Conservation (phyloP, 2,797 vertebrate genomes). For the Anabacerthia variegaticeps region DNA sequence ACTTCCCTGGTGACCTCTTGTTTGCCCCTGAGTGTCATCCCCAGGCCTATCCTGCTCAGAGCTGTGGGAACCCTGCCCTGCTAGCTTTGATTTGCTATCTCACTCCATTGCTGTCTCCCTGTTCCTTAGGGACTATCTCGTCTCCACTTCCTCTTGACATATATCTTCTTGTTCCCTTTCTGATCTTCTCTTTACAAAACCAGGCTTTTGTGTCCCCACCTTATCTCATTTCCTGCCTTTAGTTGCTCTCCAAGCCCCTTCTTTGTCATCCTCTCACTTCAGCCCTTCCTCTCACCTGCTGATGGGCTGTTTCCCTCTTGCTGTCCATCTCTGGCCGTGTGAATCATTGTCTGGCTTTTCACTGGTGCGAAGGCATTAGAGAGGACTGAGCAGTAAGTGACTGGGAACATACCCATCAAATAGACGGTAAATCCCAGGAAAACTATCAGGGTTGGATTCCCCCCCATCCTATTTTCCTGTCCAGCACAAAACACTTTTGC, state of each 20-base stretch:
- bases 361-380: not conserved
- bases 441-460: not conserved
- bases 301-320: not conserved
- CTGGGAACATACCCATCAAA: not conserved
- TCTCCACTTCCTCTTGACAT: not conserved
- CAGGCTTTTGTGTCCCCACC: not conserved
- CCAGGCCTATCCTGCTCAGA: not conserved
- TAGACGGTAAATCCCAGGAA: not conserved
- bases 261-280: not conserved
- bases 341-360: not conserved
- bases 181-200: not conserved
- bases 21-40: not conserved
- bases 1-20: not conserved
- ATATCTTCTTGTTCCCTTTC: not conserved
- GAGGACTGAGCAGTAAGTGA: not conserved
- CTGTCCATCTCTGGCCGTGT: not conserved
- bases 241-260: not conserved
- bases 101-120: not conserved
- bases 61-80: not conserved
- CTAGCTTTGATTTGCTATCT: not conserved
- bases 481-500: not conserved
- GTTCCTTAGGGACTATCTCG: not conserved
- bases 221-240: not conserved
- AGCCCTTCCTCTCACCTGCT: constrained; percentile 1
- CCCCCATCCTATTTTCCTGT: not conserved